A percentile compares a stretch with the other conserved stretches of the same genome.
Conservation (phyloP, 2,797 vertebrate genomes). For the Microctenopoma steveboyesi region DNA sequence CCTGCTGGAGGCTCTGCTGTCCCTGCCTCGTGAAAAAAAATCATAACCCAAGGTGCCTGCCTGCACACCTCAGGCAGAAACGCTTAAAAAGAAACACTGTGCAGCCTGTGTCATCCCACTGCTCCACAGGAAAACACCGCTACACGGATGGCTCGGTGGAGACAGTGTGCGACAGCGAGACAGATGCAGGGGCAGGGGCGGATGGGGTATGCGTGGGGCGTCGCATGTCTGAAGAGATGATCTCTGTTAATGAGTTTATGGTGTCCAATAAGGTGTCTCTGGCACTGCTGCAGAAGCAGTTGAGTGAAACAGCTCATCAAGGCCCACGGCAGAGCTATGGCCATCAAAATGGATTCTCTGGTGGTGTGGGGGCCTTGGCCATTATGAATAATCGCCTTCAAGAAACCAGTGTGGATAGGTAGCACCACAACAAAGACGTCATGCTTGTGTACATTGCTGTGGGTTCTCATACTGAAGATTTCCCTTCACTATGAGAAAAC, state of each 20-base stretch:
- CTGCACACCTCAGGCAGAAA: slow-evolving; percentile 63
- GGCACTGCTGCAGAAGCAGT: slow-evolving; percentile 85
- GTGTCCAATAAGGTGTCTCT: slow-evolving; percentile 85
- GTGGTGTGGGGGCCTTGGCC: slow-evolving; percentile 83
- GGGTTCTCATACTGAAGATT: slow-evolving; percentile 7
- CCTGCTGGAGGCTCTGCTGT: slow-evolving; percentile 72
- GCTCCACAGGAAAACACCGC: slow-evolving; percentile 57
- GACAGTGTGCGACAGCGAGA: slow-evolving; percentile 84
- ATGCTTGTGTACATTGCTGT: slow-evolving; percentile 8
- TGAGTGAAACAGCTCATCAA: slow-evolving; percentile 85
- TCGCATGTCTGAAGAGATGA: slow-evolving; percentile 85
- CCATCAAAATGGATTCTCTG: slow-evolving; percentile 84
- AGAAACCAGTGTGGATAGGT: slow-evolving; percentile 86
- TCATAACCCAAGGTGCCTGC: slow-evolving; percentile 50
- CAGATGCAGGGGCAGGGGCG: slow-evolving; percentile 69
- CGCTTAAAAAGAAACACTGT: slow-evolving; percentile 79
- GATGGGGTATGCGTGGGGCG: slow-evolving; percentile 75
- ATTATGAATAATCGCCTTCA: slow-evolving; percentile 88
- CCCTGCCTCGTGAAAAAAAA: slow-evolving; percentile 68
- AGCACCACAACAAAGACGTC: slow-evolving; percentile 47
- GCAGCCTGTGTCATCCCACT: slow-evolving; percentile 72
- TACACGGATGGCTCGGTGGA: slow-evolving; percentile 82
- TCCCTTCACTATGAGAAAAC: slow-evolving; percentile 3
- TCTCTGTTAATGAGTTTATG: slow-evolving; percentile 85
- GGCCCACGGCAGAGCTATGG: slow-evolving; percentile 80